A percentile compares a stretch with the other conserved stretches of the same genome.
phyloP scores from a whole-genome alignment of 2,888 invertebrate genomes.

The Cephalotes varians region DNA sequence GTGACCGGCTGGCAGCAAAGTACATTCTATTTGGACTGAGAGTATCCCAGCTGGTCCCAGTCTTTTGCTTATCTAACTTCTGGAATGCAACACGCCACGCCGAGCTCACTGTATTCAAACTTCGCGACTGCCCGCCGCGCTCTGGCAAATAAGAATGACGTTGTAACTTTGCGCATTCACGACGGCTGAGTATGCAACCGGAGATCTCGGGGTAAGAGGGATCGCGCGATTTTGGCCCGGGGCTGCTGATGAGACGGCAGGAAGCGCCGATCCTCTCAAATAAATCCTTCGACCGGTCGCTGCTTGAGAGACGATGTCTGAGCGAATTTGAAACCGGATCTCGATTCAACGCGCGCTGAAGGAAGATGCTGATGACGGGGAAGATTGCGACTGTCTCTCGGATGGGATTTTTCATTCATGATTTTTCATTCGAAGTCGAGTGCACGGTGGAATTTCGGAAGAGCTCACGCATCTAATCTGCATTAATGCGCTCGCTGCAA shows the following conservation, averaged over 20 bases:
- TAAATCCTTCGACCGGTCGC: slow-evolving; percentile 38
- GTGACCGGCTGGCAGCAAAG: not conserved
- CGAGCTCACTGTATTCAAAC: slow-evolving; percentile 71
- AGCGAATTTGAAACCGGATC: slow-evolving; percentile 46
- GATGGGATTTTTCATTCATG: slow-evolving; percentile 50
- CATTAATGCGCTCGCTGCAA: slow-evolving; percentile 43
- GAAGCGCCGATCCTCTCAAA: slow-evolving; percentile 36
- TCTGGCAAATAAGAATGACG: slow-evolving; percentile 28
- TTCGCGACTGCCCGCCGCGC: slow-evolving; percentile 38
- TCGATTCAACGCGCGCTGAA: slow-evolving; percentile 12
- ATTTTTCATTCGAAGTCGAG: slow-evolving; percentile 41
- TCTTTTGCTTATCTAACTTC: slow-evolving; percentile 77
- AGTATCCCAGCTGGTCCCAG: slow-evolving; percentile 60
- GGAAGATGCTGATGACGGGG: slow-evolving; percentile 39
- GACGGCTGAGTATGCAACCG: not conserved
- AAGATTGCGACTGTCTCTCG: slow-evolving; percentile 44
- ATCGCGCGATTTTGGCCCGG: not conserved
- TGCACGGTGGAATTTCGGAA: slow-evolving; percentile 39
- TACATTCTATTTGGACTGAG: not conserved
- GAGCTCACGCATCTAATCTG: slow-evolving; percentile 53
- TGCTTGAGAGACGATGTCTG: not conserved
- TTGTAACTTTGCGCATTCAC: slow-evolving; percentile 13
- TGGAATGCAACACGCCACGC: slow-evolving; percentile 56
- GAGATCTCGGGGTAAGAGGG: slow-evolving; percentile 8
- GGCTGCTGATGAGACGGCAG: slow-evolving; percentile 42